These are phyloP conservation scores for Portunus trituberculatus DNA, from an alignment of 1,140 invertebrate genomes.

Conservation along the genomic window DNA sequence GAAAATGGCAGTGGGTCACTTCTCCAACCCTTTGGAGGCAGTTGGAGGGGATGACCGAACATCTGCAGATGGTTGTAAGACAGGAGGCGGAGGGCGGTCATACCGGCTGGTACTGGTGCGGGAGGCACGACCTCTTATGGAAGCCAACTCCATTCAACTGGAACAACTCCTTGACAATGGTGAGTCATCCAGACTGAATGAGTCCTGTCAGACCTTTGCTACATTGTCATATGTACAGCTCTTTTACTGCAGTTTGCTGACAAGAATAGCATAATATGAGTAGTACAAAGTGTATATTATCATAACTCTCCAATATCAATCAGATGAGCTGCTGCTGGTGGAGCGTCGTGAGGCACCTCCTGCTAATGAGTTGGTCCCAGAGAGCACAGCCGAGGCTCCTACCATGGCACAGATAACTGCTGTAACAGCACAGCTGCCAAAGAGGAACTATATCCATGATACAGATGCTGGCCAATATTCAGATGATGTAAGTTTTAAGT, in stretches of 20 bases:
- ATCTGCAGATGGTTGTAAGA: not conserved
- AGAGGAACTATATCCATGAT: conserved; percentile 47
- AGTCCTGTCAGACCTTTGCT: not conserved
- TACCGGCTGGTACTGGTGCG: conserved; percentile 64
- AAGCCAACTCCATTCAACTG: conserved; percentile 55
- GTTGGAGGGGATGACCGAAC: conserved; percentile 61
- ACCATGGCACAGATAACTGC: conserved; percentile 31
- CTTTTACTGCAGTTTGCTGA: no score
- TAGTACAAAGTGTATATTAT: no score
- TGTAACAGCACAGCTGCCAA: conserved; percentile 49
- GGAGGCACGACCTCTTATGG: conserved; percentile 54
- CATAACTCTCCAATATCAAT: not conserved
- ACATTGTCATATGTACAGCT: no score
- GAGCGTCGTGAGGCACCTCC: conserved; percentile 55
- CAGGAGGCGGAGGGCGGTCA: conserved; percentile 22
- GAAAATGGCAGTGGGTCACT: conserved; percentile 74
- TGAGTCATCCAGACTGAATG: not conserved
- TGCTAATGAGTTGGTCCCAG: not conserved
- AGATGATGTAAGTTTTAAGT: conserved; percentile 61
- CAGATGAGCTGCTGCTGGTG: conserved; percentile 65
- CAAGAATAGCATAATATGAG: no score
- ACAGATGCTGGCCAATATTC: conserved; percentile 30
- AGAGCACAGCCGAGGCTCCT: not conserved
- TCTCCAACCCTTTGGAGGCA: conserved; percentile 56
- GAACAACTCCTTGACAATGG: conserved; percentile 69